phyloP scores from a whole-genome alignment of 2,797 vertebrate species.

The Rallus crepitans region DNA sequence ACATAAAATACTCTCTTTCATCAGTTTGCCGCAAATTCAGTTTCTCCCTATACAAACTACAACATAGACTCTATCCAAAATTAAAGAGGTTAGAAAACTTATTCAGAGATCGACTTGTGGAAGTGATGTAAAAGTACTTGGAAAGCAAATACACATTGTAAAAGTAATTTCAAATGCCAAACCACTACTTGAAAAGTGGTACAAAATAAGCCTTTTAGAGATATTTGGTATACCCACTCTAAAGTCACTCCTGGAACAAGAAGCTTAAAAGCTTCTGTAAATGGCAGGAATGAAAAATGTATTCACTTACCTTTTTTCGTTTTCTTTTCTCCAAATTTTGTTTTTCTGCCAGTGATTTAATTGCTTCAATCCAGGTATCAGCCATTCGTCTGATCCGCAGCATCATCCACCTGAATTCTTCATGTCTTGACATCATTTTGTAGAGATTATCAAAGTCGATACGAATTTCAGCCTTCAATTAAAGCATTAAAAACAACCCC shows the following conservation, averaged over 20 bases:
- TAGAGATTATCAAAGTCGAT: constrained; percentile 93
- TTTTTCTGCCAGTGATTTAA: constrained; percentile 91
- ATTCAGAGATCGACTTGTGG: not conserved
- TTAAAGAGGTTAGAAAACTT: not conserved
- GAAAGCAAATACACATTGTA: not conserved
- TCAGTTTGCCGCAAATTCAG: not conserved
- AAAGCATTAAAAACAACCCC: not conserved
- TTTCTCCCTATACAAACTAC: not conserved
- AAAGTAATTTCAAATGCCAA: not conserved
- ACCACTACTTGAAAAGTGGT: not conserved
- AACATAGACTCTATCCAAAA: not conserved
- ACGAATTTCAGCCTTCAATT: constrained; percentile 88
- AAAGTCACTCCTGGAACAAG: not conserved
- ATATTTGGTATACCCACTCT: not conserved
- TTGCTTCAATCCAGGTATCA: constrained; percentile 92
- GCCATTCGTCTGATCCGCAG: constrained; percentile 96
- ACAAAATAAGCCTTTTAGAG: rapidly evolving
- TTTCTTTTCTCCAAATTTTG: constrained; percentile 91
- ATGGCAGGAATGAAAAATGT: not conserved
- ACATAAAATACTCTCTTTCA: not conserved
- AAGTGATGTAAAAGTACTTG: not conserved
- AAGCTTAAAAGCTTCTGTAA: not conserved
- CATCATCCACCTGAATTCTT: constrained; percentile 99
- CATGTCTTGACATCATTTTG: constrained; percentile 92
- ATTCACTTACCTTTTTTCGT: constrained; percentile 89